These are phyloP conservation scores for Squalus acanthias DNA, from an alignment of 2,797 vertebrate genomes.

Conservation along the genomic window DNA sequence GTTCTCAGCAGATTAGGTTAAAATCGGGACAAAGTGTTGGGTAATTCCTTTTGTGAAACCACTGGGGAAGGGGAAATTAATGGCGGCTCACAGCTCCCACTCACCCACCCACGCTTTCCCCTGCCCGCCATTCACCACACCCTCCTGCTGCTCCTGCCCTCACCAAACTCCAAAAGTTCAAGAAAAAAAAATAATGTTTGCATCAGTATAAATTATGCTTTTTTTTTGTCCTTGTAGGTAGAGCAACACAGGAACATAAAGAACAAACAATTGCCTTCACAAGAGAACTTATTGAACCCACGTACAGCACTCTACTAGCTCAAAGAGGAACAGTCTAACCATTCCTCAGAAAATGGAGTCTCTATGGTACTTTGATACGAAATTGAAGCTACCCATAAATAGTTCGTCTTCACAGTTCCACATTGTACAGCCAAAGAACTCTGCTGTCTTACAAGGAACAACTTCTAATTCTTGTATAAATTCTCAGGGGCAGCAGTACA, in stretches of 20 bases:
- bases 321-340: not conserved
- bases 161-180: not conserved
- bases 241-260: not conserved
- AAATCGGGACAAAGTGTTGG: not conserved
- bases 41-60: not conserved
- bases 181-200: not conserved
- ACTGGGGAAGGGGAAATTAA: not conserved
- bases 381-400: not conserved
- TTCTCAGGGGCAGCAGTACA: not conserved
- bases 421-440: not conserved
- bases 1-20: not conserved
- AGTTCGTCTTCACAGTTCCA: not conserved
- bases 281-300: not conserved
- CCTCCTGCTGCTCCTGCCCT: not conserved
- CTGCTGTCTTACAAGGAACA: not conserved
- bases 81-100: not conserved
- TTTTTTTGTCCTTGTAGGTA: not conserved
- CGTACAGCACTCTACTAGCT: not conserved
- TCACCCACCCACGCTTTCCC: not conserved
- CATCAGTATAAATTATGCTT: not conserved
- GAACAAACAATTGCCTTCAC: not conserved
- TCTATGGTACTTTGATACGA: not conserved
- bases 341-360: not conserved
- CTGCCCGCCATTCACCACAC: not conserved
- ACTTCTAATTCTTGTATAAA: not conserved